Percentiles rank a stretch among this genome's conserved stretches.
These are phyloP conservation scores for Melanotaenia parkinsoni DNA, from an alignment of 2,797 vertebrate genomes.

Conservation along the genomic window DNA sequence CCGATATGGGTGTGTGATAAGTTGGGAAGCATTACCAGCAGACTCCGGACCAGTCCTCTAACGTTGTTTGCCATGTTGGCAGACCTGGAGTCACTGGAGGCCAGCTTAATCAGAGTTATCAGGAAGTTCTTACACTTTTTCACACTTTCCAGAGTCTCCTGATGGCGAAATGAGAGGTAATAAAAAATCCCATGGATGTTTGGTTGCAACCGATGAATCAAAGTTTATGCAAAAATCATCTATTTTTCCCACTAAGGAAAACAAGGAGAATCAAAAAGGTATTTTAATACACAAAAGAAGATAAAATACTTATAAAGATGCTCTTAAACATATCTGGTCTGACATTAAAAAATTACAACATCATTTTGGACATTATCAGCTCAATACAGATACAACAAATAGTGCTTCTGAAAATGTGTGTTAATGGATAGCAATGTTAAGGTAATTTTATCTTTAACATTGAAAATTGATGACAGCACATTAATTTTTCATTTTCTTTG, in stretches of 20 bases:
- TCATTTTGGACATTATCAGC: not conserved
- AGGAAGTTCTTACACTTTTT: constrained; percentile 98
- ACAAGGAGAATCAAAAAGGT: not conserved
- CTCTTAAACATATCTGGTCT: not conserved
- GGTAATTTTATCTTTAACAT: not conserved
- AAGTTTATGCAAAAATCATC: not conserved
- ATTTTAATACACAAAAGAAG: not conserved
- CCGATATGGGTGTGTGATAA: not conserved
- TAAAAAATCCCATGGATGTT: not conserved
- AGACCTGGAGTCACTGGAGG: constrained; percentile 89
- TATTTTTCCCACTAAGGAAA: not conserved
- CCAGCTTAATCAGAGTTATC: constrained; percentile 92
- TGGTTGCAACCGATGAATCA: not conserved
- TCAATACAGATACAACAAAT: too few species aligned
- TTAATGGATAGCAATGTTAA: too few species aligned
- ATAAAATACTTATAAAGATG: not conserved
- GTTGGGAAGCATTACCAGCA: constrained; percentile 82
- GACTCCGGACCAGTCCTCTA: constrained; percentile 87
- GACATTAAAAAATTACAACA: not conserved
- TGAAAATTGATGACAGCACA: not conserved
- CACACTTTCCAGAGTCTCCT: constrained; percentile 93
- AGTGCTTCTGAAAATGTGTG: not conserved
- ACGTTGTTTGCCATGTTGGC: constrained; percentile 91
- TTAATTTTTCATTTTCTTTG: not conserved
- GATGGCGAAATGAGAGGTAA: constrained; percentile 4